A percentile compares a stretch with the other conserved stretches of the same genome.
phyloP scores from a whole-genome alignment of 2,113 vertebrate species.

The Dasyprocta punctata region DNA sequence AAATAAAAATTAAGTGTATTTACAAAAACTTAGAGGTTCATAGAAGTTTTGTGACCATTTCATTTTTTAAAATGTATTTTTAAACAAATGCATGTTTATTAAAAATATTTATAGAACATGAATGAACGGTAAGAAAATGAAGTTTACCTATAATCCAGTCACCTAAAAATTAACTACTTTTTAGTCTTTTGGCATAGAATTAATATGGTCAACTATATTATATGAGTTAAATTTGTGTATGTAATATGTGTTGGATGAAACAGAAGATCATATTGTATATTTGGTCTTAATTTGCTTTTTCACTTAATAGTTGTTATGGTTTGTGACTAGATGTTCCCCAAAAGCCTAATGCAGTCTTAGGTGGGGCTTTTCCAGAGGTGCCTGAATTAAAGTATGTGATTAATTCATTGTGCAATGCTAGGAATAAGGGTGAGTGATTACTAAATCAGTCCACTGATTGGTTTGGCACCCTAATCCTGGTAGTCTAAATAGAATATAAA shows the following conservation, averaged over 20 bases:
- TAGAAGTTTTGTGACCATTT: background rate
- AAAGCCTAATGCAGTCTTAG: background rate
- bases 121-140: constrained; percentile 7
- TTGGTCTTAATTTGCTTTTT: background rate
- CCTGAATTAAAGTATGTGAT: background rate
- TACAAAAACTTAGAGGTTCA: constrained; percentile 8
- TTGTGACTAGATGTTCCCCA: background rate
- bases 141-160: background rate
- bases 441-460: background rate
- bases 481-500: background rate
- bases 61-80: constrained; percentile 11
- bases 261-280: background rate
- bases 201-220: background rate
- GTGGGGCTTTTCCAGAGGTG: background rate
- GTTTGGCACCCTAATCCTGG: background rate
- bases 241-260: background rate
- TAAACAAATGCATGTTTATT: background rate
- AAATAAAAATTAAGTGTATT: constrained; percentile 22
- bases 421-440: background rate
- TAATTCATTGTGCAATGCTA: background rate
- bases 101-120: constrained; percentile 48
- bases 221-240: background rate
- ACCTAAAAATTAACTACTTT: constrained; percentile 10
- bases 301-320: background rate
- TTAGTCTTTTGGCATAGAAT: background rate